A percentile compares a stretch with the other conserved stretches of the same genome.
phyloP scores from a whole-genome alignment of 2,113 vertebrate species.

The Leucoraja erinaceus region DNA sequence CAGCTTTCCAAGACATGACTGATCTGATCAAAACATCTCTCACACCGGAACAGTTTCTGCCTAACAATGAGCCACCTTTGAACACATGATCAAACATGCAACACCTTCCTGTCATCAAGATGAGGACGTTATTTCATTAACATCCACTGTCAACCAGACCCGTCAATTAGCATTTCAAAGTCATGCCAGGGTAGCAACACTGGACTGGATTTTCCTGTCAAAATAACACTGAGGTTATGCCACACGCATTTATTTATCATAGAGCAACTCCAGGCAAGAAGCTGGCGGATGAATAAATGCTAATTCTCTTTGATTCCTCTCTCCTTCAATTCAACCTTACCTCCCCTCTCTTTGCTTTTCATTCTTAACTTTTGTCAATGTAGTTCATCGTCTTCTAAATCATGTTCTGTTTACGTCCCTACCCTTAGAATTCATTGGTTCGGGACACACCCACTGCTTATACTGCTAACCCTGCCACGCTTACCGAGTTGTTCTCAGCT shows the following conservation, averaged over 20 bases:
- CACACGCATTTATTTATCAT: too few species aligned
- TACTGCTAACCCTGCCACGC: too few species aligned
- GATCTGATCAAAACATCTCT: conserved; percentile 33
- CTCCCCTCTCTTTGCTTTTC: too few species aligned
- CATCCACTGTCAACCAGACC: not conserved
- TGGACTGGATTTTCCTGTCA: not conserved
- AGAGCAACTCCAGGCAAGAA: not conserved
- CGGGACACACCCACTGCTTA: too few species aligned
- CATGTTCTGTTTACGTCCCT: too few species aligned
- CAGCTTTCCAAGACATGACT: not conserved
- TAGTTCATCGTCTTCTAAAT: too few species aligned
- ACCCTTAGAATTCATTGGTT: too few species aligned
- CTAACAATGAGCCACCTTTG: not conserved
- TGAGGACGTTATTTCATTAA: not conserved
- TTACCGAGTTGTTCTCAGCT: too few species aligned
- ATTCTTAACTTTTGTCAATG: too few species aligned
- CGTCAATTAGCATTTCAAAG: conserved; percentile 8
- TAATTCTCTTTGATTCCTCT: not conserved
- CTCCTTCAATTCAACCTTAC: not conserved
- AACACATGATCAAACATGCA: not conserved
- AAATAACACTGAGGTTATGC: not conserved
- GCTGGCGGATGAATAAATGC: not conserved
- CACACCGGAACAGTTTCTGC: not conserved
- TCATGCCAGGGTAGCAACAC: not conserved
- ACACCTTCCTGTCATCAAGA: not conserved